These are phyloP conservation scores for Odontocerum albicorne DNA, from an alignment of 2,888 invertebrate species.

Conservation along the genomic window DNA sequence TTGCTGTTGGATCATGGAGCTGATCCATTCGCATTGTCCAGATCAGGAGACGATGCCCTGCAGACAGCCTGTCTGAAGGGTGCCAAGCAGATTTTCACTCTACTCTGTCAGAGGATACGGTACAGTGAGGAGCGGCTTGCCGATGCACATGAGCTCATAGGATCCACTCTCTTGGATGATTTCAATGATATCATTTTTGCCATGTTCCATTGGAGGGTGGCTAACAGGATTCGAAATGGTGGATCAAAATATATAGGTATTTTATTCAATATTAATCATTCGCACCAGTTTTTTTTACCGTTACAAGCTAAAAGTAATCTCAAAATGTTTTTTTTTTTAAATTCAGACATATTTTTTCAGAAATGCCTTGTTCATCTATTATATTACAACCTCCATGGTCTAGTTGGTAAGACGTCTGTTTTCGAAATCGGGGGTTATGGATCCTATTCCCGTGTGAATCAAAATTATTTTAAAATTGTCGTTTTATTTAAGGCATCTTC, in stretches of 20 bases:
- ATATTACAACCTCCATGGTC: too few species aligned
- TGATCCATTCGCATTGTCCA: constrained; percentile 72
- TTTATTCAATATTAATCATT: constrained; percentile 34
- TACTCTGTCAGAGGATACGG: constrained; percentile 62
- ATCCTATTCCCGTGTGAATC: too few species aligned
- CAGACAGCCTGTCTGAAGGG: constrained; percentile 85
- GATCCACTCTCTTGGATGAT: constrained; percentile 86
- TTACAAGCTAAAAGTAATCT: too few species aligned
- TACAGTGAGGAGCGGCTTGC: constrained; percentile 72
- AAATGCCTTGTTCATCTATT: too few species aligned
- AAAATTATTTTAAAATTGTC: too few species aligned
- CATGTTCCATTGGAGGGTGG: constrained; percentile 77
- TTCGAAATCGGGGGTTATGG: too few species aligned
- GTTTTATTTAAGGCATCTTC: too few species aligned
- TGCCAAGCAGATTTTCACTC: constrained; percentile 69
- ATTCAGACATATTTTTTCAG: too few species aligned
- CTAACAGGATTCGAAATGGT: constrained; percentile 62
- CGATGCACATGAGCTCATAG: constrained; percentile 84
- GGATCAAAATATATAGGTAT: constrained; percentile 26
- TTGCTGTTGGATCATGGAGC: constrained; percentile 79
- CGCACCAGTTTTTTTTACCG: too few species aligned
- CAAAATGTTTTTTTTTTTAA: too few species aligned
- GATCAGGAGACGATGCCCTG: constrained; percentile 86
- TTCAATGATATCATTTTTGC: constrained; percentile 75
- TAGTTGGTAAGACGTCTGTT: too few species aligned